phyloP scores from a whole-genome alignment of 2,797 vertebrate genomes.

The Jordanella pulchra region DNA sequence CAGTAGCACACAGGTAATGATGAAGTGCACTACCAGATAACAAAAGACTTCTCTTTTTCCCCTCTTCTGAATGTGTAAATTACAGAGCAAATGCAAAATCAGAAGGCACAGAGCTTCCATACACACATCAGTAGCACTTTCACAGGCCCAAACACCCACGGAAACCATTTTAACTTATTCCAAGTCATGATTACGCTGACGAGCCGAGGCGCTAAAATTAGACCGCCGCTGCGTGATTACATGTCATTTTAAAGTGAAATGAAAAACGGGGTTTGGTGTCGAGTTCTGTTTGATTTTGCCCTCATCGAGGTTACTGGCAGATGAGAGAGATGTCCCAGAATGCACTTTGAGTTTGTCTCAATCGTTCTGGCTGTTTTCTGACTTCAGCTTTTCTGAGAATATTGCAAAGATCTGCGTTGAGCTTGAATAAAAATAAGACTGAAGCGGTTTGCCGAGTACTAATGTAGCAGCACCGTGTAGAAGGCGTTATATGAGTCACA shows the following conservation, averaged over 20 bases:
- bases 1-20: not conserved
- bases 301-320: conserved; percentile 15
- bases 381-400: conserved; percentile 18
- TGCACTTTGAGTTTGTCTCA: conserved; percentile 21
- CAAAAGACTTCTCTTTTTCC: not conserved
- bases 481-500: conserved; percentile 68
- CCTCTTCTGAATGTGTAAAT: conserved; percentile 32
- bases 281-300: conserved; percentile 30
- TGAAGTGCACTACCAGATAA: not conserved
- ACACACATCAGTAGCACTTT: conserved; percentile 11
- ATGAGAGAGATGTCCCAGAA: conserved; percentile 19
- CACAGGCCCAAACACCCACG: conserved; percentile 6
- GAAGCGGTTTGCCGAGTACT: conserved; percentile 28
- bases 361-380: conserved; percentile 41
- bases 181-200: conserved; percentile 42
- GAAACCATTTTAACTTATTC: conserved; percentile 37
- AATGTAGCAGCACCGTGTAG: conserved; percentile 26
- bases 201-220: conserved; percentile 47
- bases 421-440: conserved; percentile 15
- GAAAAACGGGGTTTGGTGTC: conserved; percentile 20
- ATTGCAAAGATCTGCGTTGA: not conserved
- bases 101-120: conserved; percentile 11
- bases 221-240: conserved; percentile 16
- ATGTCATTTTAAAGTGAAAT: conserved; percentile 41
- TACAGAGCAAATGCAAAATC: conserved; percentile 31